Evolutionary conservation across 2,113 vertebrate species (phyloP).

Genomic region (Colossoma macropomum): DNA sequence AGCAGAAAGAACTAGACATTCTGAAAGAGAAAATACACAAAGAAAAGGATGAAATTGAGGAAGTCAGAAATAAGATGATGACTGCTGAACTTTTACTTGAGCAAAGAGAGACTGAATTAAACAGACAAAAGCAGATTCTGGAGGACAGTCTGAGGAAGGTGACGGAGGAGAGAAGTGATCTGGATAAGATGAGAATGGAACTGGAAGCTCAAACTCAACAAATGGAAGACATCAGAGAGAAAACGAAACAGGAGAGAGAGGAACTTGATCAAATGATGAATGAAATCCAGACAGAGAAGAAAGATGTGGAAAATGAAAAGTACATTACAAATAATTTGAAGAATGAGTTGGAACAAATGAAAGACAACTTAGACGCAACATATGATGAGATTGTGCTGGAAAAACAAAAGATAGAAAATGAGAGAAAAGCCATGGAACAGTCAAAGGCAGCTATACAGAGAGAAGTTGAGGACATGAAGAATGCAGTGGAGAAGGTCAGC

Average conservation of each 20-base stretch:
- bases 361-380: background rate
- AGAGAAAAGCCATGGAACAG: background rate
- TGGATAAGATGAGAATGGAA: conserved; percentile 12
- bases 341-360: background rate
- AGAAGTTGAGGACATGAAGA: conserved; percentile 15
- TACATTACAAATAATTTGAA: no score
- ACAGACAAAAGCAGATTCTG: conserved; percentile 13
- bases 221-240: conserved; percentile 24
- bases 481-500: conserved; percentile 6
- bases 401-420: conserved; percentile 36
- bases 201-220: background rate
- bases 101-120: background rate
- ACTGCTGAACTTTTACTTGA: background rate
- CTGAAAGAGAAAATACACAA: conserved; percentile 5
- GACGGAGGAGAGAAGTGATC: conserved; percentile 1
- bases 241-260: conserved; percentile 24
- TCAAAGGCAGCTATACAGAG: conserved; percentile 2
- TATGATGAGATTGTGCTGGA: background rate
- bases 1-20: conserved; percentile 20
- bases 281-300: background rate
- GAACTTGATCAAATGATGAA: background rate
- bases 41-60: conserved; percentile 36
- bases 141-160: background rate
- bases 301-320: conserved; percentile 11
- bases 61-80: background rate